A percentile compares a stretch with the other conserved stretches of the same genome.
Conservation (phyloP, 2,888 invertebrate genomes). For the Hemicrepidius hirtus region DNA sequence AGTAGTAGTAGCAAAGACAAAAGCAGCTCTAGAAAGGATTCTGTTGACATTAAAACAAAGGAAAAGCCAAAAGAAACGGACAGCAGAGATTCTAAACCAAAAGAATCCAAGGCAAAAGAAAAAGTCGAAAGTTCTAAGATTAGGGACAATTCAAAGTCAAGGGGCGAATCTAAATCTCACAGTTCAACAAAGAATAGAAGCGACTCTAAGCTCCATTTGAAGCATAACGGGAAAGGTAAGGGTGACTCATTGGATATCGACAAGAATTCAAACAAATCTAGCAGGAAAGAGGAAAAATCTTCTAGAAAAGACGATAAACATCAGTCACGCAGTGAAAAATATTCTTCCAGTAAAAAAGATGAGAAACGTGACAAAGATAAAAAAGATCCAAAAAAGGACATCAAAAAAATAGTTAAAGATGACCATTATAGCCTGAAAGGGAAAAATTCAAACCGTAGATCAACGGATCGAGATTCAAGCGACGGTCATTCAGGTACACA, state of each 20-base stretch:
- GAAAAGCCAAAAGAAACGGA: slow-evolving; percentile 48
- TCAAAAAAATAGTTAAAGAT: slow-evolving; percentile 72
- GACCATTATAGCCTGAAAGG: slow-evolving; percentile 83
- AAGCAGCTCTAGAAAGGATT: slow-evolving; percentile 59
- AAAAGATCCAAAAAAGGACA: slow-evolving; percentile 57
- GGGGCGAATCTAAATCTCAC: slow-evolving; percentile 39
- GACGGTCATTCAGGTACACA: slow-evolving; percentile 77
- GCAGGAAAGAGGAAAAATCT: slow-evolving; percentile 54
- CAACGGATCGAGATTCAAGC: slow-evolving; percentile 87
- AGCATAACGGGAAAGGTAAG: slow-evolving; percentile 54
- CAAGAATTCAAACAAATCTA: slow-evolving; percentile 51
- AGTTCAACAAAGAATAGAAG: slow-evolving; percentile 29
- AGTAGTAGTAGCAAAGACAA: slow-evolving; percentile 63
- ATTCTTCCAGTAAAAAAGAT: slow-evolving; percentile 45
- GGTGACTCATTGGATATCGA: slow-evolving; percentile 15
- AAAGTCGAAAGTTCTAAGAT: slow-evolving; percentile 41
- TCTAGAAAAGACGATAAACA: slow-evolving; percentile 35
- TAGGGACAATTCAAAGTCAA: slow-evolving; percentile 53
- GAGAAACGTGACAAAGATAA: slow-evolving; percentile 59
- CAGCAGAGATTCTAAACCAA: slow-evolving; percentile 52
- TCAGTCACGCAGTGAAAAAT: slow-evolving; percentile 7
- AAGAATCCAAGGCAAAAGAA: slow-evolving; percentile 40
- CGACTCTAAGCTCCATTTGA: slow-evolving; percentile 57
- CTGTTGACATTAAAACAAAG: slow-evolving; percentile 59
- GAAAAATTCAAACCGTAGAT: slow-evolving; percentile 80